Evolutionary conservation across 2,113 vertebrate species (phyloP).

Genomic region (Tupaia tana): DNA sequence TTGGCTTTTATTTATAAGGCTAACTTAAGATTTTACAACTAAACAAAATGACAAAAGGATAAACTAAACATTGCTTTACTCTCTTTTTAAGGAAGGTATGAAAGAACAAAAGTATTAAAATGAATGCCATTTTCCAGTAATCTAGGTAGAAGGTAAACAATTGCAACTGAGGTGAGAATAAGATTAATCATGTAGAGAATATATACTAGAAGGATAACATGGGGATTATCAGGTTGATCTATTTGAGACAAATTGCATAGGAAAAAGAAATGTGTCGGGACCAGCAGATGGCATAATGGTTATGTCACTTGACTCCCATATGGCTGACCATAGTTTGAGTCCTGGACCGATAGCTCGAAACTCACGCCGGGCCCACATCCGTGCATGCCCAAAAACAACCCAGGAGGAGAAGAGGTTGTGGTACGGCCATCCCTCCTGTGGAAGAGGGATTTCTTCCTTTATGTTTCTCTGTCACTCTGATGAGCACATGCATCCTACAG

Average conservation of each 20-base stretch:
- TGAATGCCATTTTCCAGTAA: neutral
- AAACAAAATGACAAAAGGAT: neutral
- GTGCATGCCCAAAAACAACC: too few relatives aligned
- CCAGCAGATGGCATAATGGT: too few relatives aligned
- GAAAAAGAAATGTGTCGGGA: neutral
- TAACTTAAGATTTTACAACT: neutral
- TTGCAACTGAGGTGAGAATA: neutral
- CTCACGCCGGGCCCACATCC: too few relatives aligned
- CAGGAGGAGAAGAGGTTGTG: too few relatives aligned
- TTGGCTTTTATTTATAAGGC: constrained; percentile 32
- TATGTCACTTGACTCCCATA: too few relatives aligned
- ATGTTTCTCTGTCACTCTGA: too few relatives aligned
- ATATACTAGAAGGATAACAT: neutral
- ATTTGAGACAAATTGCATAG: neutral
- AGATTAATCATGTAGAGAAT: neutral
- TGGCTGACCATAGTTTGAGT: too few relatives aligned
- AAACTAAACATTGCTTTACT: neutral
- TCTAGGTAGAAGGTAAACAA: neutral
- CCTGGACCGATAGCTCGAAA: too few relatives aligned
- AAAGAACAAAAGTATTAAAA: constrained; percentile 12
- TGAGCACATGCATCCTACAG: too few relatives aligned
- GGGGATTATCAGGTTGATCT: neutral
- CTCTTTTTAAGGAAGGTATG: neutral
- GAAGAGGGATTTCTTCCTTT: too few relatives aligned
- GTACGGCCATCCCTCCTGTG: too few relatives aligned